Base-by-base conservation (phyloP, 2,113 vertebrate genomes). In the Verasper variegatus region DNA sequence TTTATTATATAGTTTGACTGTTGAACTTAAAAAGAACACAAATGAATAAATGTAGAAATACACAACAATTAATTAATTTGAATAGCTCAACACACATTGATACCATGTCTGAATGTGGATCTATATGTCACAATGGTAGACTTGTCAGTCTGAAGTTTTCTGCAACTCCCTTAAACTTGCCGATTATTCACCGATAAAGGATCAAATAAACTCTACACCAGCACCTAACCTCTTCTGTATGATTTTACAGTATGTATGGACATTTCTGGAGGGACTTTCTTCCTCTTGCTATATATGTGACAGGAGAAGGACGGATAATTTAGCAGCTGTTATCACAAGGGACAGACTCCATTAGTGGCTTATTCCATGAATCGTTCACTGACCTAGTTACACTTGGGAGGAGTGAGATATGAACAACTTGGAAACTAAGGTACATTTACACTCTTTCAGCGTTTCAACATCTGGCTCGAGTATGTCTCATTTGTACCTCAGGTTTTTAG, bases 361-460 rank as follows among this genome's bases (percentile, higher is more conserved):
- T 9, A 27, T 55, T 78, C 8, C 31, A 60, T 18, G 52, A 15
- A 20, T 63, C 0, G 13, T 35, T 68, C 12, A 23, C 60, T 58
- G 75, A 66, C 65, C n/a, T 74, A 66, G 24, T 78, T 51, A 40
- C 55, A 26, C 14, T 13, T 6, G 20, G 18, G 31, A 47, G 61
- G 49, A 27, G 37, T 56, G 26, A 47, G 21, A 23, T 47, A 42
- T 15, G 18, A 40, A 15, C 1, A 42, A 20, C 42, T 35, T 40
- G 42, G 59, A 54, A 20, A 69, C 31, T 27, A 24, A 14, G 15
- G 45, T 20, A 11, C 5, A 56, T 62, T 76, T 17, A 56, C 56
- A 72, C 56, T 1, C 11, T 17, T 18, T 49, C 47, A 49, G 12
- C 15, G 5, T 49, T 49, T 49, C 17, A 4, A 49, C 42, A 10